phyloP scores from a whole-genome alignment of 2,888 invertebrate genomes.

The Phania funesta region DNA sequence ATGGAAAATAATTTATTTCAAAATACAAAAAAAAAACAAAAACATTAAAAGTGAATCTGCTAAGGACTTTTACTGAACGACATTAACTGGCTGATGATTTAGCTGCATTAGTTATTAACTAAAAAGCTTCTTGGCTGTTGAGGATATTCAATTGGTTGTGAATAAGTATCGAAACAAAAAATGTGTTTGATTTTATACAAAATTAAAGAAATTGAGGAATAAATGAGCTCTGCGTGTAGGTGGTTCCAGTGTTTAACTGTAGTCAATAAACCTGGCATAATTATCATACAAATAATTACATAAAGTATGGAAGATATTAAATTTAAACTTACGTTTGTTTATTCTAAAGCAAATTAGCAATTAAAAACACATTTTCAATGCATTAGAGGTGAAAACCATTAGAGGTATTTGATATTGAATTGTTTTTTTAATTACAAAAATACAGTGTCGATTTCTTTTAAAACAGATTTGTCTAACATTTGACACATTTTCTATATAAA shows the following conservation, averaged over 20 bases:
- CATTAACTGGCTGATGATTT: constrained; percentile 12
- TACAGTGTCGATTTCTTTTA: neutral
- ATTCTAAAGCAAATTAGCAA: neutral
- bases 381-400: neutral
- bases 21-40: neutral
- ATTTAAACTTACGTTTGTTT: neutral
- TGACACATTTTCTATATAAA: neutral
- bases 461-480: neutral
- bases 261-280: neutral
- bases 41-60: neutral
- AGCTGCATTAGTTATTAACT: constrained; percentile 16
- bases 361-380: neutral
- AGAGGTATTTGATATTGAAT: no score
- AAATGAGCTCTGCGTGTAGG: no score
- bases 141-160: neutral
- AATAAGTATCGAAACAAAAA: neutral
- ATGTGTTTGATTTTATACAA: constrained; percentile 33
- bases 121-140: constrained; percentile 4
- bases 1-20: neutral
- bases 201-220: no score
- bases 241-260: neutral
- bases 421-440: no score
- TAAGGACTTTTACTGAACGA: neutral
- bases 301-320: neutral
- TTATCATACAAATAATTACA: neutral